Conservation (phyloP, 2,797 vertebrate genomes). For the Coendou prehensilis region DNA sequence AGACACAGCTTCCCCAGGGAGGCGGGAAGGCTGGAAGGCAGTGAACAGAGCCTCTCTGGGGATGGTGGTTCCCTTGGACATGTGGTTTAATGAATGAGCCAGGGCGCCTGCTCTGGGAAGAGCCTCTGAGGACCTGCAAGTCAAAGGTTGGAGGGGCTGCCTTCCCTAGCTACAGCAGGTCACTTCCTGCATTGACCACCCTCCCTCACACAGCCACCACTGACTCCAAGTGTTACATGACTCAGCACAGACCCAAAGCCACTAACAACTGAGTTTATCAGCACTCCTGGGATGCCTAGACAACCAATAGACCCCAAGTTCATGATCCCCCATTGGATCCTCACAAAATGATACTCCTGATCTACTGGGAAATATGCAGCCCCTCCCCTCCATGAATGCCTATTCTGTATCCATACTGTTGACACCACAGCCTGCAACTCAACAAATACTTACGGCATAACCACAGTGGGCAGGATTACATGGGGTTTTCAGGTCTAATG, state of each 20-base stretch:
- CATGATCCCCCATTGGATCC: no score
- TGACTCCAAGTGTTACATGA: constrained; percentile 64
- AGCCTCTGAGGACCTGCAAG: constrained; percentile 29
- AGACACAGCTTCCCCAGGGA: constrained; percentile 80
- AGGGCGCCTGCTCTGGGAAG: constrained; percentile 68
- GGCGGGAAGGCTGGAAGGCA: constrained; percentile 18
- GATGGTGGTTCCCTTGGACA: constrained; percentile 73
- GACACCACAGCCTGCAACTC: neutral
- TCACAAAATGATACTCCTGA: neutral
- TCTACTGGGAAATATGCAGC: neutral
- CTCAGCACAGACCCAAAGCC: constrained; percentile 65
- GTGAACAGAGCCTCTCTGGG: constrained; percentile 45
- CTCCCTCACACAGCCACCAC: neutral
- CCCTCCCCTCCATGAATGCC: neutral
- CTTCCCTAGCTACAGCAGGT: constrained; percentile 38
- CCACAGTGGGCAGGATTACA: neutral
- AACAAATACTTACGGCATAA: neutral
- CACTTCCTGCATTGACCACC: constrained; percentile 74
- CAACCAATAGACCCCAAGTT: constrained; percentile 13
- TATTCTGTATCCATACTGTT: neutral
- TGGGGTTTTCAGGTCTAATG: neutral
- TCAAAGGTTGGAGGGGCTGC: constrained; percentile 25
- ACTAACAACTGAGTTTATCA: neutral
- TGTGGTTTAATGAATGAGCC: constrained; percentile 69
- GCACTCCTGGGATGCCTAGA: neutral